A percentile compares a stretch with the other conserved stretches of the same genome.
phyloP scores from a whole-genome alignment of 53 echinoderm and acorn worm genomes.

The Actinopyga echinites region DNA sequence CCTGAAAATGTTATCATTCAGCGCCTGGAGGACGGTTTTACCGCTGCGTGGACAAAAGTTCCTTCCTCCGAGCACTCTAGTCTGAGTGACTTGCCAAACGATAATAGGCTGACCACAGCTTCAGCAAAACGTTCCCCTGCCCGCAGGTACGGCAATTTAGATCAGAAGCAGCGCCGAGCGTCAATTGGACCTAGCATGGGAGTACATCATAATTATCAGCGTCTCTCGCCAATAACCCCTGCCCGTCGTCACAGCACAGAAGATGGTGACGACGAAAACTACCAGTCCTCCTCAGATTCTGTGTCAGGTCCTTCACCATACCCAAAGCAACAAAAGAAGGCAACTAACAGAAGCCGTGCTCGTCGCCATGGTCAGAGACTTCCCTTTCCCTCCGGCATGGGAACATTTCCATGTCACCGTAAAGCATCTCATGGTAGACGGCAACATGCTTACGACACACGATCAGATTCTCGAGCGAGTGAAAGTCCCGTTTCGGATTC shows the following conservation, averaged over 20 bases:
- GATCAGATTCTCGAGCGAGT: slow-evolving; percentile 37
- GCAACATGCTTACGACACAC: slow-evolving; percentile 16
- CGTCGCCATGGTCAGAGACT: slow-evolving; percentile 29
- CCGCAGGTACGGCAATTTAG: slow-evolving; percentile 6
- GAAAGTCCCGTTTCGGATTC: slow-evolving; percentile 47
- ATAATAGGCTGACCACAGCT: background rate
- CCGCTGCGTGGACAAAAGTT: slow-evolving; percentile 93
- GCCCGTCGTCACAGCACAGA: slow-evolving; percentile 18
- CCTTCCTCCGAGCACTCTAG: slow-evolving; percentile 48
- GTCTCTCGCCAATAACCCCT: slow-evolving; percentile 2
- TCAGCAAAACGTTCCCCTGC: slow-evolving; percentile 31
- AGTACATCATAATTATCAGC: slow-evolving; percentile 9
- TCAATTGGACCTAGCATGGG: slow-evolving; percentile 26
- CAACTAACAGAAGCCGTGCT: slow-evolving; percentile 1
- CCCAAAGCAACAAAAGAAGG: slow-evolving; percentile 32
- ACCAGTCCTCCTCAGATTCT: slow-evolving; percentile 39
- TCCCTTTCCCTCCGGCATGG: slow-evolving; percentile 29
- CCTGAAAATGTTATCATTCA: slow-evolving; percentile 80
- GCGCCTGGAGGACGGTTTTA: slow-evolving; percentile 89
- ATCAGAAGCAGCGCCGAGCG: slow-evolving; percentile 21
- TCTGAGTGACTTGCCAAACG: slow-evolving; percentile 1
- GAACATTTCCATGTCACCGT: slow-evolving; percentile 5
- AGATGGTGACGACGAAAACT: slow-evolving; percentile 42
- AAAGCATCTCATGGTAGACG: slow-evolving; percentile 12
- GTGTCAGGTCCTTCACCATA: slow-evolving; percentile 8